Evolutionary conservation across 2,888 invertebrate species (phyloP), one percentile per base, ranked within the genome.

Genomic region (Platypus cylindrus): DNA sequence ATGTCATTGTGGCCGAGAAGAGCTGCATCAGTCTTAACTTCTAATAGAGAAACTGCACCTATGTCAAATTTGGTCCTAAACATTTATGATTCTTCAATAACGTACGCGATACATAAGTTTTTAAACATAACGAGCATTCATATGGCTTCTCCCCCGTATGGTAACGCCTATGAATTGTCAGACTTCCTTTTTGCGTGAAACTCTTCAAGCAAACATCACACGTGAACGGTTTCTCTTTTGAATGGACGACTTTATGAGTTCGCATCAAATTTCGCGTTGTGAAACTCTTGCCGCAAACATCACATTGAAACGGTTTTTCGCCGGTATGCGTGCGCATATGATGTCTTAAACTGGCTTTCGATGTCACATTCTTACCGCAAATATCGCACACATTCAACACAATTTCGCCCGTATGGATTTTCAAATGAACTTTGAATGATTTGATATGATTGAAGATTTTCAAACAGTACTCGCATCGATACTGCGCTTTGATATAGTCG

Each of bases 191-290:
- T 39, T 71, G 65, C 26, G 68, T 67, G 45, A 71, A 72, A 2
- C 65, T 50, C 45, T 70, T 72, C 27, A 64, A 64, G 38, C 73
- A 72, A 34, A 63, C 56, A 3, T 65, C 61, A 41, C 72, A 73
- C 9, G 63, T 60, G 30, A 62, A 69, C 1, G 71, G 71, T 27
- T 68, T 58, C 1, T 66, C 59, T 5, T 69, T 67, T 1, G 67
- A 66, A 36, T 73, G 73, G 0, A 62, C 62, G 0, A 70, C 64
- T 55, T 64, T 64, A 32, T 72, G 73, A 1, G 63, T 58, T 17
- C 60, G 63, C 30, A 72, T 44, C 3, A 63, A 41, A 9, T 62
- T 59, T 2, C 55, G 62, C 14, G 38, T 45, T 34, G 55, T 59
- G 13, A 64, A 64, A 2, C 53, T 51, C 33, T 64, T 65, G 0